A percentile compares a stretch with the other conserved stretches of the same genome.
These are phyloP conservation scores for Alethe castanea DNA, from an alignment of 2,113 vertebrate species.

Conservation along the genomic window DNA sequence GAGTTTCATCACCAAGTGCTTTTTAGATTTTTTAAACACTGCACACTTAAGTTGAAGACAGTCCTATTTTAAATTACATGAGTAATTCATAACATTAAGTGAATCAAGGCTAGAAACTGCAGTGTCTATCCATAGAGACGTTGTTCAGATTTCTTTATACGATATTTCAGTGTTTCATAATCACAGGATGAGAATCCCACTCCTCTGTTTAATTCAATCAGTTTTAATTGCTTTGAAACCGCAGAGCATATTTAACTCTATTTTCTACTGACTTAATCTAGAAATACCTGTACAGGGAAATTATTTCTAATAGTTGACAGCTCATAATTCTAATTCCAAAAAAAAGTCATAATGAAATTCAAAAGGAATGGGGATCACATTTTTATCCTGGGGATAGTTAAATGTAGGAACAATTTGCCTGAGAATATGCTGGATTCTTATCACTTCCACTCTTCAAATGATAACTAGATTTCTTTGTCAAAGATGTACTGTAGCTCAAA, in stretches of 20 bases:
- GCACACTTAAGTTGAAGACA: background rate
- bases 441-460: background rate
- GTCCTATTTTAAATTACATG: background rate
- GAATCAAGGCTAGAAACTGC: background rate
- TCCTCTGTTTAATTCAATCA: background rate
- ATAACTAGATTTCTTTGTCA: background rate
- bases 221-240: conserved; percentile 9
- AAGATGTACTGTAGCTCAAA: background rate
- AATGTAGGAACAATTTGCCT: background rate
- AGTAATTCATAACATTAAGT: background rate
- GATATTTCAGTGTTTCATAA: background rate
- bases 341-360: background rate
- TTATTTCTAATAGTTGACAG: background rate
- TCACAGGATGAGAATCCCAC: background rate
- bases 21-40: background rate
- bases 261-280: background rate
- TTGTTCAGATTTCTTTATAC: background rate
- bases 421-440: background rate
- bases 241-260: background rate
- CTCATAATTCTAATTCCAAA: background rate
- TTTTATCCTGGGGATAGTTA: background rate
- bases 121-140: background rate
- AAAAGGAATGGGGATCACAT: background rate
- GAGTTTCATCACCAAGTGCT: background rate
- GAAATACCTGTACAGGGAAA: background rate